phyloP scores from a whole-genome alignment of 1,140 invertebrate genomes.

The Thalassaphorura encarpata region DNA sequence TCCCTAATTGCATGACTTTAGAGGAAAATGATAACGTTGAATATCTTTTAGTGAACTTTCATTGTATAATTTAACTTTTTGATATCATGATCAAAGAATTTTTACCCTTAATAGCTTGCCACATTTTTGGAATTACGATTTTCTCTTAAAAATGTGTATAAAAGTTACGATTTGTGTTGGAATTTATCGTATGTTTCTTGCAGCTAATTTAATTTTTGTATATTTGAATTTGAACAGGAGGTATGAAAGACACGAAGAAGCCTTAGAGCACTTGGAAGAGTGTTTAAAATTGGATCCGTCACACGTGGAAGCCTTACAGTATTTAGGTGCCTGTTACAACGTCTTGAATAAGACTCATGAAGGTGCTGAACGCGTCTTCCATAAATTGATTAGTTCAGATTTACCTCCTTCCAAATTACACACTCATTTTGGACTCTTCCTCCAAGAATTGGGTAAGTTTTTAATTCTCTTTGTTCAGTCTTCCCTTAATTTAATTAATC shows the following conservation, averaged over 20 bases:
- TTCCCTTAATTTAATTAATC: neutral
- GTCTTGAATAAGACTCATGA: conserved; percentile 22
- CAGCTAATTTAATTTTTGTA: no score
- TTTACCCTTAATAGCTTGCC: no score
- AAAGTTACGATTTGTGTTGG: no score
- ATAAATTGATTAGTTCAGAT: conserved; percentile 28
- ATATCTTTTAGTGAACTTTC: no score
- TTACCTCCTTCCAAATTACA: conserved; percentile 23
- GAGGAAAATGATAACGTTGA: no score
- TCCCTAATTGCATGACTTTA: no score
- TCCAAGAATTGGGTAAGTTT: conserved; percentile 24
- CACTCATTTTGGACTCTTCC: conserved; percentile 26
- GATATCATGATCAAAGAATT: no score
- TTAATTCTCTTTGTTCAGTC: neutral
- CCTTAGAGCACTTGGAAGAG: conserved; percentile 34
- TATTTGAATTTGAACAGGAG: conserved; percentile 16
- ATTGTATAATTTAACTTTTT: no score
- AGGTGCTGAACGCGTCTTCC: conserved; percentile 26
- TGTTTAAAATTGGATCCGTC: conserved; percentile 33
- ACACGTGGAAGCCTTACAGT: conserved; percentile 31
- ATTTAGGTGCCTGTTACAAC: conserved; percentile 25
- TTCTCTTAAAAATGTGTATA: no score
- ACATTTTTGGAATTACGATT: no score
- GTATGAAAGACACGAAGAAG: conserved; percentile 32
- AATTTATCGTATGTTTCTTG: no score